Evolutionary conservation across 2,797 vertebrate genomes (phyloP).

Genomic region (Iguana delicatissima): DNA sequence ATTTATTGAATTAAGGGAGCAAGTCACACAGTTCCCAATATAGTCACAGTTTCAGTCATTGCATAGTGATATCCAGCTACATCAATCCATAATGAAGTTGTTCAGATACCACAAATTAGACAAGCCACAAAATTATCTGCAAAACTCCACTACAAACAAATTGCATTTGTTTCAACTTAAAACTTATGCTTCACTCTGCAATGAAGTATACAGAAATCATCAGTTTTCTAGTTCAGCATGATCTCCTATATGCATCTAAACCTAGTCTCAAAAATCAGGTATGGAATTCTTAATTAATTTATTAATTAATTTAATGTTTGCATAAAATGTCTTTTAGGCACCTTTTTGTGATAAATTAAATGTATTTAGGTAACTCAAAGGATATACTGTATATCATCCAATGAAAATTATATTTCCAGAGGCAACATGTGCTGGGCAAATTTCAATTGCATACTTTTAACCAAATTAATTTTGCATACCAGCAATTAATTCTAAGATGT

Average conservation of each 20-base stretch:
- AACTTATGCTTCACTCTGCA: background rate
- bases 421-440: background rate
- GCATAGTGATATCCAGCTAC: background rate
- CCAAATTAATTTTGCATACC: constrained; percentile 31
- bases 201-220: background rate
- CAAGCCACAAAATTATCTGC: background rate
- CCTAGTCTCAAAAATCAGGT: background rate
- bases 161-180: background rate
- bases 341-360: constrained; percentile 24
- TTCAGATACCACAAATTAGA: background rate
- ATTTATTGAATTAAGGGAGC: background rate
- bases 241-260: background rate
- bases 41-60: background rate
- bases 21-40: background rate
- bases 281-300: background rate
- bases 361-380: constrained; percentile 19
- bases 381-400: constrained; percentile 2
- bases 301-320: background rate
- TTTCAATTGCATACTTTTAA: constrained; percentile 27
- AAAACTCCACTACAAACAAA: background rate
- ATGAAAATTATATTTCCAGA: constrained; percentile 23
- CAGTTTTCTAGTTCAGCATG: background rate
- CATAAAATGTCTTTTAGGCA: background rate
- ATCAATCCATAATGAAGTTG: background rate
- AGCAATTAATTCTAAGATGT: constrained; percentile 39